Evolutionary conservation across 2,888 invertebrate species (phyloP).

Genomic region (Lepas anatifera): DNA sequence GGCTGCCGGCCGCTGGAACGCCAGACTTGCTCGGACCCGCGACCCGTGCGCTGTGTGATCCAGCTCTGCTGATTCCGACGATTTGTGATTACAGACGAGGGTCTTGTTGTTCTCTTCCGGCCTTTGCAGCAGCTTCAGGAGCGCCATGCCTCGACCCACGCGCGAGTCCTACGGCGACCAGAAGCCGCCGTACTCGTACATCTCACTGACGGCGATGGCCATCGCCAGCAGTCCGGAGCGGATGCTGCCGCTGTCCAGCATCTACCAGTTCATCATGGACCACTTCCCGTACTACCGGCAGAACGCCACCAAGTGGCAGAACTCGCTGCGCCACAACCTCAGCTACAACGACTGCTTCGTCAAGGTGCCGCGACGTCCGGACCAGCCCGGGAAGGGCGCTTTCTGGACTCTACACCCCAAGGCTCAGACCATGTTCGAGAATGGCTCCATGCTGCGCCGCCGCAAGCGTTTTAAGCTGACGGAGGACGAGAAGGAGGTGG

Average conservation of each 20-base stretch:
- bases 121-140: background rate
- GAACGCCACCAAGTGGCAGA: conserved; percentile 67
- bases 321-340: conserved; percentile 70
- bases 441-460: conserved; percentile 65
- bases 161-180: conserved; percentile 95
- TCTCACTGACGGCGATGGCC: conserved; percentile 97
- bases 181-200: conserved; percentile 98
- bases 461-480: conserved; percentile 71
- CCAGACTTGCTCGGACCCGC: background rate
- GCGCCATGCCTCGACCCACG: conserved; percentile 81
- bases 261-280: conserved; percentile 89
- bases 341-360: conserved; percentile 95
- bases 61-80: background rate
- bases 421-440: conserved; percentile 74
- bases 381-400: conserved; percentile 69
- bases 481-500: conserved; percentile 51
- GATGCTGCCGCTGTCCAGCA: conserved; percentile 80
- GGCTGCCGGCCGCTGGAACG: background rate
- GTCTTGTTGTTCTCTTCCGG: background rate
- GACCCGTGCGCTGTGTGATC: background rate
- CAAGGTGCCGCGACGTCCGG: conserved; percentile 68
- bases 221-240: conserved; percentile 96
- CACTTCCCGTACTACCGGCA: conserved; percentile 73
- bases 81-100: background rate
- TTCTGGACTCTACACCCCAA: conserved; percentile 72